Percentiles rank a stretch among this genome's conserved stretches.
These are phyloP conservation scores for Drosophila insularis DNA, from an alignment of 1,140 invertebrate genomes.

Conservation along the genomic window DNA sequence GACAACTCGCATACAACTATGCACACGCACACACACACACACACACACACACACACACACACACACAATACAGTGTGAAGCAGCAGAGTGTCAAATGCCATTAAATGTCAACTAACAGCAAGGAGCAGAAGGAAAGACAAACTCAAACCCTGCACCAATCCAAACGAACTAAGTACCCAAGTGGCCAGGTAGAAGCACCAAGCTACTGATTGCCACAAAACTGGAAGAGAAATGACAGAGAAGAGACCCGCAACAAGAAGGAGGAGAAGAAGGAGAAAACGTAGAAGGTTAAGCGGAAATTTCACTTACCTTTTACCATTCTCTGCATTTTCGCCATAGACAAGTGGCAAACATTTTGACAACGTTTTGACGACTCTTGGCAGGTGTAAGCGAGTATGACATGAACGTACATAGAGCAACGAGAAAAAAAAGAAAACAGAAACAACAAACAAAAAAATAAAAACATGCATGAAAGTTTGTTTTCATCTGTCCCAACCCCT, in stretches of 20 bases:
- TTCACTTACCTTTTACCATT: slow-evolving; percentile 58
- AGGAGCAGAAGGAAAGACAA: slow-evolving; percentile 18
- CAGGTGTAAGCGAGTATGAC: slow-evolving; percentile 59
- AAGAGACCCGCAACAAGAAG: background rate
- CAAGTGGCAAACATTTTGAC: slow-evolving; percentile 64
- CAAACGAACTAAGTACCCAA: slow-evolving; percentile 32
- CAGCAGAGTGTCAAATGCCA: slow-evolving; percentile 68
- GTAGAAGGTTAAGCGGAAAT: slow-evolving; percentile 46
- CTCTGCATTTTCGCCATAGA: slow-evolving; percentile 30
- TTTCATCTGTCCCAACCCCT: background rate
- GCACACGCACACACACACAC: background rate
- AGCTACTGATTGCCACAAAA: slow-evolving; percentile 68
- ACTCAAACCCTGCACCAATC: background rate
- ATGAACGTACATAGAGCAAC: slow-evolving; percentile 26
- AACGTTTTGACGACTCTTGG: slow-evolving; percentile 59
- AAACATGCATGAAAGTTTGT: slow-evolving; percentile 3
- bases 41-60: background rate
- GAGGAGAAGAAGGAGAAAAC: slow-evolving; percentile 13
- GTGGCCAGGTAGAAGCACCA: slow-evolving; percentile 58
- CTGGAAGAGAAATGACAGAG: slow-evolving; percentile 11
- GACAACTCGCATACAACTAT: slow-evolving; percentile 1
- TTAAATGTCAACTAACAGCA: slow-evolving; percentile 73
- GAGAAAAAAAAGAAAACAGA: background rate
- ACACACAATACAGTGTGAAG: slow-evolving; percentile 18
- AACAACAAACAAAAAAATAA: background rate